Base-by-base conservation (phyloP, 2,888 invertebrate genomes). In the Agrotis ipsilon region DNA sequence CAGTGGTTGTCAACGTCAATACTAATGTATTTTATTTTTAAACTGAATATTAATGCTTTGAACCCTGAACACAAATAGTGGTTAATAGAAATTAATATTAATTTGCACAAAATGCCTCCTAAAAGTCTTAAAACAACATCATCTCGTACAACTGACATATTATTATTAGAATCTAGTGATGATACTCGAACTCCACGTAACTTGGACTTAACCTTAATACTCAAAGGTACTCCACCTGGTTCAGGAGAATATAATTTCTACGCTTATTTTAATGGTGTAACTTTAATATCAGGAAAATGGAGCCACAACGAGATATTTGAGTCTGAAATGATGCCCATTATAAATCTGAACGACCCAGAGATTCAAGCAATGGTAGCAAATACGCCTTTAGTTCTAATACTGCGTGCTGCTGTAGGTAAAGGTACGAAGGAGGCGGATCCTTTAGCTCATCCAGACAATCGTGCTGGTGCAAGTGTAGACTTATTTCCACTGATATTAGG, bases 401-500 rank as follows among this genome's bases (percentile, higher is more conserved):
- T 95, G 45, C 94, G 95, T 48, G 9, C 68, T 32, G 16, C 69
- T 54, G 87, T 87, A 57, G 89, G 87, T 18, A 95, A 95, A 87
- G 72, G 80, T 18, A 4, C 84, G 3, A 94, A 91, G 79, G 94
- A 94, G 48, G 80, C 86, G 18, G 95, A 95, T 77, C 94, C 93
- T 32, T 86, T 95, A 32, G 67, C 88, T 2, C 88, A 92, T 78
- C 9, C 74, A 3, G 95, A 95, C 32, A 96, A 95, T 84, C 88
- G 89, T 46, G 93, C 93, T 52, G 95, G 95, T 24, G 94, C 90
- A 5, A 91, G 90, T 21, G 85, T 94, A 14, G 96, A 96, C 83
- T 87, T 96, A 63, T 88, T 93, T 75, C 95, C 96, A 32, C 83
- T 96, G 39, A 66, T 94, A 24, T 78, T 94, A 49, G 95, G 96